Evolutionary conservation across 1,140 invertebrate genomes (phyloP), one percentile per base, ranked within the genome.

Genomic region (Contarinia nasturtii): DNA sequence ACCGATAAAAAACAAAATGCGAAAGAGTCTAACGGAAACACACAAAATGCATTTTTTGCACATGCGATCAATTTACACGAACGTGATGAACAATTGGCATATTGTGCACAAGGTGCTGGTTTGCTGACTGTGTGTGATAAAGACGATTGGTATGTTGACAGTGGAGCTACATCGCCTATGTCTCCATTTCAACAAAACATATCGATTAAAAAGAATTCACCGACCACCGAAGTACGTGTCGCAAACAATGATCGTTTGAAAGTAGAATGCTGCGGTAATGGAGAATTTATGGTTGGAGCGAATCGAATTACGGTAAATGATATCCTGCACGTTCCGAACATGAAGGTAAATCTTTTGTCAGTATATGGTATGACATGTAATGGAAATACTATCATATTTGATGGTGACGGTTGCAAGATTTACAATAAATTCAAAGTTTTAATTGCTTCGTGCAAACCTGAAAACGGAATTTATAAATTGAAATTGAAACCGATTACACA

Each of bases 181-280:
- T 57, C 50, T 12, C 40, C 48, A 4, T 53, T 55, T 37, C 20
- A 47, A 50, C 19, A 52, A 46, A 54, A 46, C 45, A 22, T 54
- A 7, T 21, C 4, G 48, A 51, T 36, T 27, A 45, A 34, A 19
- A 21, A 45, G 33, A 27, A 27, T 5, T 21, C 36, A 17, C 33
- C 21, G 18, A 50, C 44, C 12, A 58, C 51, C 40, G 56, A 60
- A 41, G 57, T 61, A 49, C 45, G 53, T 7, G 51, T 57, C n/a
- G 61, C 59, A 12, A 53, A 61, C 44, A 48, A 53, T 41, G 43
- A 49, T 46, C 59, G 51, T 43, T 34, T 58, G 10, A 33, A 50
- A 38, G 58, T 57, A 7, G n/a, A 48, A 19, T 56, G 56, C 52
- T 44, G 43, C 15, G 59, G 57, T 7, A 48, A 60, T 44, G 45